Base-by-base conservation (phyloP, 2,888 invertebrate species). In the Keiferia lycopersicella region DNA sequence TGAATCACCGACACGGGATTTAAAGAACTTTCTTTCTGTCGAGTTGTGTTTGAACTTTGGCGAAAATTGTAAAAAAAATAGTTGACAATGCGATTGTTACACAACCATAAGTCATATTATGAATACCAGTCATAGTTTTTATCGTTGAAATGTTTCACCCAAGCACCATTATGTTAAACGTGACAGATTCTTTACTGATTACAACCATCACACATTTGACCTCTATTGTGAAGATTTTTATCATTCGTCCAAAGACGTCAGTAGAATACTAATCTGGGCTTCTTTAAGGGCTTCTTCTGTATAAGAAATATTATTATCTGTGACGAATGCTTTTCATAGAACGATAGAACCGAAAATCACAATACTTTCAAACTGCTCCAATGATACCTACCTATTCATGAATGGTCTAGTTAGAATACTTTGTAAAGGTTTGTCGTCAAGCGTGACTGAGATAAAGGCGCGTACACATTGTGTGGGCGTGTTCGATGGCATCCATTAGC, bases 381-480 rank as follows among this genome's bases (percentile, higher is more conserved):
- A n/a, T n/a, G n/a, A n/a, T n/a, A n/a, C n/a, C n/a, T n/a, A n/a
- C n/a, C n/a, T n/a, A n/a, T n/a, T n/a, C n/a, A n/a, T 70, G 65
- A 70, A 67, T 69, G 67, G 70, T 68, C 68, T 64, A 62, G 68
- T 72, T 39, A 68, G 76, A 76, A 76, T 76, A 72, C 73, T 75
- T 76, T 75, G 70, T 72, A 80, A 61, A 62, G 48, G 22, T 61
- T 72, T 71, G 70, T 77, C 74, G 73, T 79, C 72, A 78, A 75
- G 80, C 88, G 87, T 89, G 89, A 85, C 87, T 75, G 68, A 80
- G 79, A 88, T 85, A 88, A 88, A 83, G 77, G 80, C 74, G 69
- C 67, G 65, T 66, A 70, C 74, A 75, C 78, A 81, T 82, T 81
- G 81, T 80, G 76, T 78, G 66, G 62, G 67, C 69, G 75, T 80